Percentiles rank a stretch among this genome's conserved stretches.
Evolutionary conservation across 2,888 invertebrate genomes (phyloP).

Genomic region (Meandrusa payeni): DNA sequence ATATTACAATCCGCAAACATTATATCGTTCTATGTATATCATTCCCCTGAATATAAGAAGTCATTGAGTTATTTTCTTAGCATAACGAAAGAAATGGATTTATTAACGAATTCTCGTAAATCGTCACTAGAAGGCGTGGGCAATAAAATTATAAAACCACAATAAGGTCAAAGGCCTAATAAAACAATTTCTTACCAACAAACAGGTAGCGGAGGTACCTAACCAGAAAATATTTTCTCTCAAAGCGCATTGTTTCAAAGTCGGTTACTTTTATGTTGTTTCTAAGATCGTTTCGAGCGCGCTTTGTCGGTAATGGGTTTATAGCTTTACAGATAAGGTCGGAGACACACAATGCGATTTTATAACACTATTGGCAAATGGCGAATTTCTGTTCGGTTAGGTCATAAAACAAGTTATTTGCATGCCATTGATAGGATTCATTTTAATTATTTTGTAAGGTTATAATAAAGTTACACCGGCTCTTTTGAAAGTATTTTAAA

Average conservation of each 20-base stretch:
- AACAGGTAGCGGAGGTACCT: slow-evolving; percentile 32
- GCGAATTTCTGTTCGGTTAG: slow-evolving; percentile 9
- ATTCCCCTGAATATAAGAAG: too few species aligned
- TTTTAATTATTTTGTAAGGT: neutral
- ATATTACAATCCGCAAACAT: too few species aligned
- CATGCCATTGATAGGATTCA: neutral
- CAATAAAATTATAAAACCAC: slow-evolving; percentile 18
- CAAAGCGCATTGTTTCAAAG: slow-evolving; percentile 32
- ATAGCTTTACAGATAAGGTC: slow-evolving; percentile 13
- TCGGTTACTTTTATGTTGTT: slow-evolving; percentile 31
- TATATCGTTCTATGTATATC: too few species aligned
- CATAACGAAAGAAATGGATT: too few species aligned
- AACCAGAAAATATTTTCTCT: slow-evolving; percentile 29
- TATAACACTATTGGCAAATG: slow-evolving; percentile 10
- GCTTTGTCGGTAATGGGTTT: slow-evolving; percentile 23
- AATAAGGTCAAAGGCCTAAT: slow-evolving; percentile 22
- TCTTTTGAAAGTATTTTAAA: too few species aligned
- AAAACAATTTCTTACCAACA: slow-evolving; percentile 21
- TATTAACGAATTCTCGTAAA: too few species aligned
- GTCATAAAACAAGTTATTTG: slow-evolving; percentile 16
- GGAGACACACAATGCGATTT: slow-evolving; percentile 7
- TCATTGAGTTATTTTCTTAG: too few species aligned
- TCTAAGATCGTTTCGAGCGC: neutral
- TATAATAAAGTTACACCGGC: neutral
- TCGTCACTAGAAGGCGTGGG: too few species aligned